A percentile compares a stretch with the other conserved stretches of the same genome.
Conservation (phyloP, 1,140 invertebrate species). For the Rhagoletis pomonella region DNA sequence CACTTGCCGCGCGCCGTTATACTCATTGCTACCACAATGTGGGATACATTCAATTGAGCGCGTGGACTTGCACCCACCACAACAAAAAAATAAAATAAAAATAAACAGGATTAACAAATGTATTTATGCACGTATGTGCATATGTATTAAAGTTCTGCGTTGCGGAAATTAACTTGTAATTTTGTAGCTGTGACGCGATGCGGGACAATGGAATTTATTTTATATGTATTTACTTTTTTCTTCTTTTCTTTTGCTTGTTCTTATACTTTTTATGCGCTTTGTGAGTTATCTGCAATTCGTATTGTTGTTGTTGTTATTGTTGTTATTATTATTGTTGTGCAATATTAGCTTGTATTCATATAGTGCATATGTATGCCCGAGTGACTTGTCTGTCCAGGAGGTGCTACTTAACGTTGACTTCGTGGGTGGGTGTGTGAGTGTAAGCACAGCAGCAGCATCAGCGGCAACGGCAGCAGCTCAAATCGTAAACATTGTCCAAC, state of each 20-base stretch:
- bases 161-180: constrained; percentile 22
- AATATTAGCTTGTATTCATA: not conserved
- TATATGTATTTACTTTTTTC: too few relatives aligned
- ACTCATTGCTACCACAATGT: constrained; percentile 52
- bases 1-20: constrained; percentile 30
- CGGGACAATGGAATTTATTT: not conserved
- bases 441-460: not conserved
- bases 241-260: too few relatives aligned
- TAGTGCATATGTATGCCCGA: too few relatives aligned
- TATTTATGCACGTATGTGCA: not conserved
- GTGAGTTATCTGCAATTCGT: constrained; percentile 11
- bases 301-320: not conserved
- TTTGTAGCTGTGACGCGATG: not conserved
- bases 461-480: constrained; percentile 62
- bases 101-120: not conserved
- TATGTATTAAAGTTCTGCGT: not conserved
- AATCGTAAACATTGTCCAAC: constrained; percentile 30
- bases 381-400: not conserved
- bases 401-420: not conserved
- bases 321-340: not conserved
- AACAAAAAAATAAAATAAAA: not conserved
- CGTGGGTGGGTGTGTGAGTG: not conserved
- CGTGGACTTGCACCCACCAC: not conserved
- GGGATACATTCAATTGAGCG: constrained; percentile 40
- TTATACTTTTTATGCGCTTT: not conserved